A percentile compares a stretch with the other conserved stretches of the same genome.
Conservation (phyloP, 2,797 vertebrate species). For the Enteromius anoplus region DNA sequence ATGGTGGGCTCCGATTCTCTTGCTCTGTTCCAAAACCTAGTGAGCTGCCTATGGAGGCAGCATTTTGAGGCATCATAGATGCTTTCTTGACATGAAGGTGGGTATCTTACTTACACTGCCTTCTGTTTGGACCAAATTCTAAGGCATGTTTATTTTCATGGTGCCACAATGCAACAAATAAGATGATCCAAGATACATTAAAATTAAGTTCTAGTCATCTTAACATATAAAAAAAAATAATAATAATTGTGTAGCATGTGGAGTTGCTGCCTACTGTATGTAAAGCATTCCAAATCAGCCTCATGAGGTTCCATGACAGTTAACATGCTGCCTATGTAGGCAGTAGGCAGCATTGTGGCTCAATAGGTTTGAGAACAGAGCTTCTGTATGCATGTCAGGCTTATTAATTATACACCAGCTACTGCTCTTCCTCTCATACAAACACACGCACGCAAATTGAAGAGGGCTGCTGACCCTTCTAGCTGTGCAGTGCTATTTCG, state of each 20-base stretch:
- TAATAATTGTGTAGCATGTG: not conserved
- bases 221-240: not conserved
- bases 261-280: not conserved
- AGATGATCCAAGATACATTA: not conserved
- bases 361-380: constrained; percentile 10
- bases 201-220: not conserved
- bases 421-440: constrained; percentile 16
- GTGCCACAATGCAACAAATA: not conserved
- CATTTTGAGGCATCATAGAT: not conserved
- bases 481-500: constrained; percentile 27
- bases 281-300: constrained; percentile 17
- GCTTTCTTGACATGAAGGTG: not conserved
- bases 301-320: not conserved
- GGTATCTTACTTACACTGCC: not conserved
- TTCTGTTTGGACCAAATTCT: constrained; percentile 1
- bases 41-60: not conserved
- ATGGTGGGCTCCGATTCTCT: constrained; percentile 31
- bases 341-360: not conserved
- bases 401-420: constrained; percentile 40
- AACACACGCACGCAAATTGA: constrained; percentile 29
- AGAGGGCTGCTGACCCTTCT: constrained; percentile 24
- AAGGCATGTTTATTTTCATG: not conserved
- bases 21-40: constrained; percentile 24
- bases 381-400: constrained; percentile 36
- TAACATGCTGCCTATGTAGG: constrained; percentile 23